phyloP scores from a whole-genome alignment of 2,113 vertebrate species.

The Mirounga angustirostris region DNA sequence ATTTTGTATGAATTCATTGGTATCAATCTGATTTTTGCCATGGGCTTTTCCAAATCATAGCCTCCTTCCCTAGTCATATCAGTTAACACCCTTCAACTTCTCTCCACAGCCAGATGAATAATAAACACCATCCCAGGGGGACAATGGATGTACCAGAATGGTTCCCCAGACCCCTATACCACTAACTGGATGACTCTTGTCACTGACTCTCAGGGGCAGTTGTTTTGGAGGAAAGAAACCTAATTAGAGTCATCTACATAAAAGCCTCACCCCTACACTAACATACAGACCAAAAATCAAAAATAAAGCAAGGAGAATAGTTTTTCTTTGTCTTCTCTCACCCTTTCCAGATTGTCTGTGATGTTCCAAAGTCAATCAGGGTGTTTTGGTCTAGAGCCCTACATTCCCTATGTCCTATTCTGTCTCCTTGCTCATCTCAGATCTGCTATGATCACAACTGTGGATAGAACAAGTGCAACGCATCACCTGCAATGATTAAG shows the following conservation, averaged over 20 bases:
- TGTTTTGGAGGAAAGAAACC: not conserved
- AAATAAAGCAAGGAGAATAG: not conserved
- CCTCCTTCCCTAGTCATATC: not conserved
- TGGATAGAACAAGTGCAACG: not conserved
- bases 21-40: not conserved
- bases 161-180: not conserved
- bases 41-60: not conserved
- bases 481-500: not conserved
- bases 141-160: not conserved
- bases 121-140: not conserved
- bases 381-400: not conserved
- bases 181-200: not conserved
- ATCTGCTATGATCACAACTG: not conserved
- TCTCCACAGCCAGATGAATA: not conserved
- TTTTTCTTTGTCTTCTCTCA: not conserved
- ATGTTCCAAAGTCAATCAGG: not conserved
- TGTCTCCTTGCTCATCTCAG: not conserved
- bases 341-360: not conserved
- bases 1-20: not conserved
- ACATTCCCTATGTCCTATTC: not conserved
- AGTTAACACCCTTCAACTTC: not conserved
- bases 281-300: not conserved
- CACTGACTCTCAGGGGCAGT: not conserved
- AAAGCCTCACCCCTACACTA: not conserved
- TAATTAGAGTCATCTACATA: not conserved